Conservation (phyloP, 2,888 invertebrate genomes). For the Cybosia mesomella region DNA sequence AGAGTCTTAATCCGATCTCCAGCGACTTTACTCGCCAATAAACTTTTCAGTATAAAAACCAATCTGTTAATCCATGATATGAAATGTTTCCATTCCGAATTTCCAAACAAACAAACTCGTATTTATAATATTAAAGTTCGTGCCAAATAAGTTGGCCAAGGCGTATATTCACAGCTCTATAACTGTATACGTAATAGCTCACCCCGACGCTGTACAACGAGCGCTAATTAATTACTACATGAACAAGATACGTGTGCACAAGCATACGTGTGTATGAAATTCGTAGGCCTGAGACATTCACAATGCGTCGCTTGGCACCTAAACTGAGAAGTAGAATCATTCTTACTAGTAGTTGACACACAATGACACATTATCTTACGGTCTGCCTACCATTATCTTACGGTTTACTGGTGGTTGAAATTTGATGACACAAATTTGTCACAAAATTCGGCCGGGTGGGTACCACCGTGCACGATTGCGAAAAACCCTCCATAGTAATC, state of each 20-base stretch:
- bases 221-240: constrained; percentile 1
- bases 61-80: background rate
- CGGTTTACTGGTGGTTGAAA: too few species aligned
- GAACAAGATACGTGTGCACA: background rate
- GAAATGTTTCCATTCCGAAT: background rate
- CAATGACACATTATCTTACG: background rate
- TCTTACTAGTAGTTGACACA: background rate
- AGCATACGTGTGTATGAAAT: background rate
- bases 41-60: background rate
- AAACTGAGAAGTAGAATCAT: background rate
- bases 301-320: background rate
- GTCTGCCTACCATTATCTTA: background rate
- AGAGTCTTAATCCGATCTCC: background rate
- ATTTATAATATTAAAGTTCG: background rate
- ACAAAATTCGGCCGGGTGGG: too few species aligned
- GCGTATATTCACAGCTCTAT: background rate
- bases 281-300: background rate
- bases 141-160: background rate
- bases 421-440: too few species aligned
- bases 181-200: background rate
- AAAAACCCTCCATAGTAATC: too few species aligned
- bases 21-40: background rate
- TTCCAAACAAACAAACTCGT: background rate
- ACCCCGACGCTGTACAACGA: background rate
- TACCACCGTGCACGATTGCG: too few species aligned